Base-by-base conservation (phyloP, 2,888 invertebrate genomes). In the Drosophila sordidula region DNA sequence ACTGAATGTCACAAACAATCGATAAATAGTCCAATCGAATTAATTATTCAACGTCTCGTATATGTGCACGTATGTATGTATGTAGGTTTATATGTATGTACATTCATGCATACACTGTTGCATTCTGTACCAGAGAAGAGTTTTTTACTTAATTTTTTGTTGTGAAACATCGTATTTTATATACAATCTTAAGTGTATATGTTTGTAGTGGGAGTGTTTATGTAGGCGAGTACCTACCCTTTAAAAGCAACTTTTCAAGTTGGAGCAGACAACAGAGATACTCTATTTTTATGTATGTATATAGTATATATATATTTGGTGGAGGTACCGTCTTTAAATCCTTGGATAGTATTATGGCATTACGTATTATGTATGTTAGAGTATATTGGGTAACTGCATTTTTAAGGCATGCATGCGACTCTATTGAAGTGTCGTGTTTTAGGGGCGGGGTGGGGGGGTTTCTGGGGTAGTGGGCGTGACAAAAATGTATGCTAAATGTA, bases 401-500 rank as follows among this genome's bases (percentile, higher is more conserved):
- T 52, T 29, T 42, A 59, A 54, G 55, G 55, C 58, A 62, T 42
- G 75, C 73, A 72, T 56, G 65, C 67, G 56, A 56, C 57, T 65
- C 61, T 47, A 44, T 62, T 55, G 22, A 52, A 38, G 54, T 63
- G 47, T 52, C n/a, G 32, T 51, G 39, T 62, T 57, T 47, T 25
- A 29, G 38, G 58, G 41, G 14, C 12, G 8, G 16, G 41, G 14
- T 8, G 8, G 16, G 34, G 14, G 26, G 18, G 9, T 29, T 29
- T 29, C 29, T 29, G 29, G 29, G 29, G 22, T 29, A 41, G 34
- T 11, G 41, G 29, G 41, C 63, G 66, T 70, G 70, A 67, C 54
- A 55, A 63, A 47, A 59, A 50, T 78, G 72, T 85, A 75, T 82
- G 87, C 89, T 90, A 84, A 89, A 88, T 89, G 89, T 90, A 90